Base-by-base conservation (phyloP, 2,888 invertebrate genomes). In the Liodrosophila aerea region DNA sequence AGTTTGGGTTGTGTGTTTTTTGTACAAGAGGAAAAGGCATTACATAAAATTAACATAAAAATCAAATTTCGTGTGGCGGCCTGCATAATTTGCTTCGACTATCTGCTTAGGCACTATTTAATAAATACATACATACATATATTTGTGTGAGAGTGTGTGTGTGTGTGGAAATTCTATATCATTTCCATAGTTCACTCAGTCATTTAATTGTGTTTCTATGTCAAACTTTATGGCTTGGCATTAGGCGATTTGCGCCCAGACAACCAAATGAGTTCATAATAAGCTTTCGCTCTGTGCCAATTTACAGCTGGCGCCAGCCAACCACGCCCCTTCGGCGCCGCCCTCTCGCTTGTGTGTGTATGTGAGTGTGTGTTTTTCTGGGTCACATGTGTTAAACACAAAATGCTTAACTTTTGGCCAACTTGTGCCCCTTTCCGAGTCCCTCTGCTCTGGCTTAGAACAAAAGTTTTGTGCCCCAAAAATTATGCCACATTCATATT, bases 141-240 rank as follows among this genome's bases (percentile, higher is more conserved):
- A 22, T 22, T 22, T 22, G 5, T 5, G n/a, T n/a, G n/a, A n/a
- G n/a, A n/a, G n/a, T n/a, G n/a, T n/a, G n/a, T n/a, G n/a, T n/a
- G 5, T 22, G 5, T 22, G 22, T 22, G 22, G 2, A 22, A 22
- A 22, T 22, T 15, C 8, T 3, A 13, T 7, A 7, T 3, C 4
- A 9, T 1, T 37, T n/a, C 16, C 9, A n/a, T n/a, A n/a, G n/a
- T n/a, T n/a, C n/a, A n/a, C n/a, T n/a, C n/a, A 8, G 39, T 52
- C 62, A 78, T 77, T 78, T 82, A 76, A 77, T 82, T 75, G 76
- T 75, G 69, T 78, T 78, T 76, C 41, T 65, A 65, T 58, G 61
- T 56, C 54, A 31, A 56, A 70, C 36, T 71, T 71, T 53, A 53
- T 71, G 29, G 62, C 62, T 12, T 47, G 47, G 63, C 50, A 54